A percentile compares a stretch with the other conserved stretches of the same genome.
Conservation (phyloP, 2,797 vertebrate species). For the Gambusia yucatana region DNA sequence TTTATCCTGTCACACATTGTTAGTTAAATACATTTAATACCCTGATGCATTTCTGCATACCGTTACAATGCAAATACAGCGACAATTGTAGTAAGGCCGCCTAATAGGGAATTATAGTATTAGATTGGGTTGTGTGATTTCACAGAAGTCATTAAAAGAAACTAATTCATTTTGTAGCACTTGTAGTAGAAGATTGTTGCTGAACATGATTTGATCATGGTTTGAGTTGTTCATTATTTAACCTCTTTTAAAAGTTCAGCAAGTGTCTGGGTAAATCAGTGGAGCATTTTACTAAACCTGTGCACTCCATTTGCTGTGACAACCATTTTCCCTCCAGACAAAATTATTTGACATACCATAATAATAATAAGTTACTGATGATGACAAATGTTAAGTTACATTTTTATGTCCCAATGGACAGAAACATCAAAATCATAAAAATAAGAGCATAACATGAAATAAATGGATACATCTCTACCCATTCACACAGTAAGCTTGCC, state of each 20-base stretch:
- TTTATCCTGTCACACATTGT: conserved; percentile 61
- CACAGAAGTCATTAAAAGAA: conserved; percentile 19
- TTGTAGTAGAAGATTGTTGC: conserved; percentile 11
- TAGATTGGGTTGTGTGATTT: conserved; percentile 17
- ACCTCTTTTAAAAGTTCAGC: conserved; percentile 32
- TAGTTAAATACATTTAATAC: conserved; percentile 56
- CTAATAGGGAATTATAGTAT: conserved; percentile 31
- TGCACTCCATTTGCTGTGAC: conserved; percentile 18
- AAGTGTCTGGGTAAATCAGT: conserved; percentile 30
- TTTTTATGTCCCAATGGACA: conserved; percentile 12
- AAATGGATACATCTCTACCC: conserved; percentile 18
- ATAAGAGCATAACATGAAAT: conserved; percentile 33
- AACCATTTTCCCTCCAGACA: conserved; percentile 35
- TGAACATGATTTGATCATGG: conserved; percentile 5
- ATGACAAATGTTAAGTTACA: conserved; percentile 8
- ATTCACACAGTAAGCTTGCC: neutral
- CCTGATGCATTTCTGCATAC: conserved; percentile 42
- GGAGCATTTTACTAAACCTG: conserved; percentile 45
- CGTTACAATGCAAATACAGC: conserved; percentile 41
- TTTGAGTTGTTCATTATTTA: conserved; percentile 25
- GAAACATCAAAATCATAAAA: conserved; percentile 25
- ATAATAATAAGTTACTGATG: conserved; percentile 44
- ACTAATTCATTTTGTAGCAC: neutral
- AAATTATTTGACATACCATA: conserved; percentile 14
- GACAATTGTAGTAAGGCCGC: conserved; percentile 12